Evolutionary conservation across 2,888 invertebrate genomes (phyloP).

Genomic region (Drosophila siamana): DNA sequence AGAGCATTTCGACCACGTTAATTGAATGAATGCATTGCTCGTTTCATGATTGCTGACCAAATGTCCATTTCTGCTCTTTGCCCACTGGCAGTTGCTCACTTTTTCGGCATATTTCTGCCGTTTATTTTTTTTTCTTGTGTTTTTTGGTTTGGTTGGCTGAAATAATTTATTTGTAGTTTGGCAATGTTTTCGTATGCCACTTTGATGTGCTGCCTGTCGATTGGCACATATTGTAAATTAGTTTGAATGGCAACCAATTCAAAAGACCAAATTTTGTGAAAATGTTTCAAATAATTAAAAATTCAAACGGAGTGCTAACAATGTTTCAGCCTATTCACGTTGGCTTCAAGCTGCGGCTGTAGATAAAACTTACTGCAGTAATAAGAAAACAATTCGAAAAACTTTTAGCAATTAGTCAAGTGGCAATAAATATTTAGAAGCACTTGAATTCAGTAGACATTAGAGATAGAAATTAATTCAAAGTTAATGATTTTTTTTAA

Average conservation of each 20-base stretch:
- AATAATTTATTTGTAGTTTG: slow-evolving; percentile 25
- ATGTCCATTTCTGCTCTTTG: slow-evolving; percentile 26
- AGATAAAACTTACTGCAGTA: background rate
- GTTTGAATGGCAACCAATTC: slow-evolving; percentile 11
- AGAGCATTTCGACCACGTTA: slow-evolving; percentile 53
- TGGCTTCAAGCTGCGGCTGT: background rate
- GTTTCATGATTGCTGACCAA: slow-evolving; percentile 52
- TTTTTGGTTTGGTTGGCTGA: too few species aligned
- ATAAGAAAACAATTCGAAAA: background rate
- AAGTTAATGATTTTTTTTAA: background rate
- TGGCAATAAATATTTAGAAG: background rate
- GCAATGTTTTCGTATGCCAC: slow-evolving; percentile 34
- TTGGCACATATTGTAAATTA: slow-evolving; percentile 41
- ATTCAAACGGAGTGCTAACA: background rate
- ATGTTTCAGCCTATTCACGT: background rate
- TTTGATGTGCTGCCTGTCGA: slow-evolving; percentile 53
- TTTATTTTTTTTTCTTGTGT: background rate
- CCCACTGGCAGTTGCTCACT: slow-evolving; percentile 24
- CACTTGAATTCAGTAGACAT: background rate
- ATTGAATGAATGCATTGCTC: slow-evolving; percentile 69
- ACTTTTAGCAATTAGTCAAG: background rate
- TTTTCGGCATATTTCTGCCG: slow-evolving; percentile 1
- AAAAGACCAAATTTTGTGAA: slow-evolving; percentile 4
- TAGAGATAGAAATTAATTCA: background rate
- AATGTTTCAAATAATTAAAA: slow-evolving; percentile 1